A percentile compares a stretch with the other conserved stretches of the same genome.
These are phyloP conservation scores for Pollimyrus isidori DNA, from an alignment of 2,113 vertebrate genomes.

Conservation along the genomic window DNA sequence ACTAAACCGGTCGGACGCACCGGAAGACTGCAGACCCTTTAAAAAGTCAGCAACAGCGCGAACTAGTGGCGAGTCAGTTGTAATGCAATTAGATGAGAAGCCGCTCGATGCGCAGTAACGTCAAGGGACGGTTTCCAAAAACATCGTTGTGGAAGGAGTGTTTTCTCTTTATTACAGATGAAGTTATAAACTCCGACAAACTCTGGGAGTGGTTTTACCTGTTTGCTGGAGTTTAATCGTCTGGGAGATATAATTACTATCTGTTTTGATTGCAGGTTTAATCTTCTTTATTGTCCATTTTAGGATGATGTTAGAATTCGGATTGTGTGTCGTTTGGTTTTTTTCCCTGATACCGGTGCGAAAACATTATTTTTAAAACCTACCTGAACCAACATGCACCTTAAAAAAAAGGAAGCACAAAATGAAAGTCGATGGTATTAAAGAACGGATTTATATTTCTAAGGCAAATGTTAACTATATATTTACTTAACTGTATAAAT, in stretches of 20 bases:
- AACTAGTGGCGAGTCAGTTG: conserved; percentile 36
- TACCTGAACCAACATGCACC: neutral
- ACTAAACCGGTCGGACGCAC: neutral
- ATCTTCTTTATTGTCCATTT: neutral
- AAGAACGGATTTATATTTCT: neutral
- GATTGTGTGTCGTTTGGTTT: neutral
- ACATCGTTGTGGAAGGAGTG: neutral
- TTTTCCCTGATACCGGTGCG: neutral
- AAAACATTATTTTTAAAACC: neutral
- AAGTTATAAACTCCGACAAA: neutral
- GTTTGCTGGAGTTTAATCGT: neutral
- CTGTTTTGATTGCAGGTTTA: neutral
- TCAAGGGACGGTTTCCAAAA: neutral
- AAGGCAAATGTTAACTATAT: neutral
- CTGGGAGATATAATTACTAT: neutral
- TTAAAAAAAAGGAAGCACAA: neutral
- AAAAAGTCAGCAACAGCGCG: conserved; percentile 33
- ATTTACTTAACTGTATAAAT: neutral
- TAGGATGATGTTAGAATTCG: neutral
- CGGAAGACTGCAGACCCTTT: neutral
- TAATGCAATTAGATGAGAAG: neutral
- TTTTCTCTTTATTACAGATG: neutral
- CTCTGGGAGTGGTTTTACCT: neutral
- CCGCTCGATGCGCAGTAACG: neutral
- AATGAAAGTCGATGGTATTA: neutral